phyloP scores from a whole-genome alignment of 1,140 invertebrate species.

The Homalodisca vitripennis region DNA sequence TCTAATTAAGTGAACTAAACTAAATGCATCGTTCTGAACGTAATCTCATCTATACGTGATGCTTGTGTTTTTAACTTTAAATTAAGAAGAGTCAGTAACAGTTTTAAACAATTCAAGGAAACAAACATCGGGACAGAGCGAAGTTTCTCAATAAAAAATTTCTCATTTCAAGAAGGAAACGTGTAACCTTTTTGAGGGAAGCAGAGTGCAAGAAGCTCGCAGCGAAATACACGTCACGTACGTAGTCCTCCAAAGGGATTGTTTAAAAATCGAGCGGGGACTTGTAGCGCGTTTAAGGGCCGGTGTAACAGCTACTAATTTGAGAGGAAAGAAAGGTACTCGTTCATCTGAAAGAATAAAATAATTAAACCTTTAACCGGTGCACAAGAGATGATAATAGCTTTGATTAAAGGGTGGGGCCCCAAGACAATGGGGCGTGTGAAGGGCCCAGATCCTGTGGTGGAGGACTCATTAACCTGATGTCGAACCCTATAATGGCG shows the following conservation, averaged over 20 bases:
- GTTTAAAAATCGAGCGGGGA: background rate
- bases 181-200: too few relatives aligned
- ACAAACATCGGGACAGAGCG: too few relatives aligned
- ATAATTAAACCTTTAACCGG: background rate
- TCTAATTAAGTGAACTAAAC: too few relatives aligned
- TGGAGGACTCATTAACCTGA: too few relatives aligned
- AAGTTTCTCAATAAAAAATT: too few relatives aligned
- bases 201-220: background rate
- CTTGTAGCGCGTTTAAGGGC: background rate
- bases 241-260: background rate
- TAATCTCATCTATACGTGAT: too few relatives aligned
- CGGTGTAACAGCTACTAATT: background rate
- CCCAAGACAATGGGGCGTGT: background rate
- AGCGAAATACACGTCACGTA: background rate
- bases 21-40: too few relatives aligned
- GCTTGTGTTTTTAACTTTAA: too few relatives aligned
- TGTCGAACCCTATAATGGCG: too few relatives aligned
- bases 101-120: too few relatives aligned
- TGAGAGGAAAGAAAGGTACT: background rate
- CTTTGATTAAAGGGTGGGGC: conserved; percentile 4
- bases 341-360: conserved; percentile 1
- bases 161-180: too few relatives aligned
- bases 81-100: too few relatives aligned
- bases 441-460: conserved; percentile 5
- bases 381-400: background rate